These are phyloP conservation scores for Lithophane leautieri DNA, from an alignment of 2,888 invertebrate species.

Conservation along the genomic window DNA sequence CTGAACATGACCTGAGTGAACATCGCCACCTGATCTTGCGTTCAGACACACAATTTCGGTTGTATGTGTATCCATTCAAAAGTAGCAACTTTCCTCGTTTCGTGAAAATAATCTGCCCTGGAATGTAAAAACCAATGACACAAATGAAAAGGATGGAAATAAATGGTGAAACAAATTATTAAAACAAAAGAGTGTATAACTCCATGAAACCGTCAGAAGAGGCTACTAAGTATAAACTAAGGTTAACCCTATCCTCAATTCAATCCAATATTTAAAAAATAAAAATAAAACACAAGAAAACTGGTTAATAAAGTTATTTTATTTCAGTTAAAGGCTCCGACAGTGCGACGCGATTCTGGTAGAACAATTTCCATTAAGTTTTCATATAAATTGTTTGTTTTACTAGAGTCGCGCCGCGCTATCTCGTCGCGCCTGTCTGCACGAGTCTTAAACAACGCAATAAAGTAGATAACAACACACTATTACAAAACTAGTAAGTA, in stretches of 20 bases:
- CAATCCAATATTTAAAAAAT: not conserved
- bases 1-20: conserved; percentile 67
- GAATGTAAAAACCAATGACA: conserved; percentile 23
- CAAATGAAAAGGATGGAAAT: not conserved
- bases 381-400: too few species aligned
- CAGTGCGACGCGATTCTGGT: too few species aligned
- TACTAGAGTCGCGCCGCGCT: too few species aligned
- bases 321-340: not conserved
- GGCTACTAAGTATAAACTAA: not conserved
- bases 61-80: conserved; percentile 67
- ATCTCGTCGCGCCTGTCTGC: too few species aligned
- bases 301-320: not conserved
- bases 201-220: not conserved
- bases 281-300: not conserved
- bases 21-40: conserved; percentile 74
- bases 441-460: not conserved
- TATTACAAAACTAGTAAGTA: conserved; percentile 4
- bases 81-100: conserved; percentile 65
- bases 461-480: not conserved
- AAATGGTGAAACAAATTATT: not conserved
- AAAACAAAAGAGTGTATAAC: not conserved
- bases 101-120: conserved; percentile 50
- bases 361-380: too few species aligned
- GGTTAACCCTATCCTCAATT: not conserved
- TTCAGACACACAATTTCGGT: conserved; percentile 62